These are phyloP conservation scores for Albula glossodonta DNA, from an alignment of 2,113 vertebrate species.

Conservation along the genomic window DNA sequence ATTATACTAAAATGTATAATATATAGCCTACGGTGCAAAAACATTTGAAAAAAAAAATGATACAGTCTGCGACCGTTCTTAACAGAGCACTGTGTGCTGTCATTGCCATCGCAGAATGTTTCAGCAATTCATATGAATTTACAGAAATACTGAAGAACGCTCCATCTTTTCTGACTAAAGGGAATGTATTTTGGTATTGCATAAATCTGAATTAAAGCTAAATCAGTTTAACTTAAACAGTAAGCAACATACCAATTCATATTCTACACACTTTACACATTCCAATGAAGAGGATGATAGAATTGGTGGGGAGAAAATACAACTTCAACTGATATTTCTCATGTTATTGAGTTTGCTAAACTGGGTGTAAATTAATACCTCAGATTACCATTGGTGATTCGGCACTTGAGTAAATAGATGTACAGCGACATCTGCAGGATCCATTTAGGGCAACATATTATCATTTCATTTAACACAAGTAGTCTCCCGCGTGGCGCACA, in stretches of 20 bases:
- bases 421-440: slow-evolving; percentile 59
- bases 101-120: no score
- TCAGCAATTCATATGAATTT: no score
- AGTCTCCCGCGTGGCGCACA: background rate
- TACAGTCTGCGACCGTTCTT: no score
- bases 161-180: background rate
- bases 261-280: no score
- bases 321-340: background rate
- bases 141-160: no score
- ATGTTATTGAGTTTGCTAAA: background rate
- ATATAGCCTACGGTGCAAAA: no score
- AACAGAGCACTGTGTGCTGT: no score
- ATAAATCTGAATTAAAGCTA: background rate
- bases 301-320: background rate
- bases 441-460: slow-evolving; percentile 9
- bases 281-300: background rate
- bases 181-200: background rate
- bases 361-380: background rate
- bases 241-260: no score
- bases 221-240: no score
- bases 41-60: no score
- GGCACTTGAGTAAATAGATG: slow-evolving; percentile 22
- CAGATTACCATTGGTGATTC: background rate
- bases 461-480: background rate
- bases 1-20: no score